These are phyloP conservation scores for Columba livia DNA, from an alignment of 2,113 vertebrate genomes.

Conservation along the genomic window DNA sequence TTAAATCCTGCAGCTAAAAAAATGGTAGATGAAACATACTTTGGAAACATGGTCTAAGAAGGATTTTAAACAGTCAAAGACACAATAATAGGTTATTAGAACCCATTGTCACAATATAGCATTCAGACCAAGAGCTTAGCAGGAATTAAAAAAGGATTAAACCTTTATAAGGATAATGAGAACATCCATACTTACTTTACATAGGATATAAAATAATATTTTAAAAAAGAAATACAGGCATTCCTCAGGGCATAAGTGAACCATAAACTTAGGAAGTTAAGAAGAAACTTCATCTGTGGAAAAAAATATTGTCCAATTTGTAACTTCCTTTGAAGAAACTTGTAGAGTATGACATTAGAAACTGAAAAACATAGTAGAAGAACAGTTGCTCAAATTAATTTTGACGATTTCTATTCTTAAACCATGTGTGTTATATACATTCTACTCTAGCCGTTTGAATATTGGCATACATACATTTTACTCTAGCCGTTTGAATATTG, in stretches of 20 bases:
- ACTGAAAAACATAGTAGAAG: neutral
- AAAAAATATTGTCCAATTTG: neutral
- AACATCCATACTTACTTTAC: conserved; percentile 26
- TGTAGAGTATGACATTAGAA: neutral
- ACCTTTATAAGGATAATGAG: conserved; percentile 28
- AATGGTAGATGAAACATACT: neutral
- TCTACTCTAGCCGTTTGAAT: neutral
- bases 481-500: neutral
- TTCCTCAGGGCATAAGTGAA: neutral
- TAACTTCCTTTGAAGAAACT: neutral
- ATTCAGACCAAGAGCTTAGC: conserved; percentile 40
- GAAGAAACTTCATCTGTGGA: neutral
- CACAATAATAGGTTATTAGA: neutral
- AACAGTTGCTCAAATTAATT: neutral
- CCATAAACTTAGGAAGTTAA: neutral
- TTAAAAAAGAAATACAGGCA: neutral
- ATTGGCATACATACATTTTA: neutral
- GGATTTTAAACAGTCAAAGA: conserved; percentile 23
- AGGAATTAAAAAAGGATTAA: conserved; percentile 58
- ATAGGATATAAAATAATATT: conserved; percentile 24
- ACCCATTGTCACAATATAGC: neutral
- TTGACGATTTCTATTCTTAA: neutral
- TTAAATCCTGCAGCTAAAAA: neutral
- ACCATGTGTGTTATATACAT: neutral
- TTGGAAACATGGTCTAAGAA: neutral